phyloP scores from a whole-genome alignment of 2,113 vertebrate genomes.

The Thamnaconus septentrionalis region DNA sequence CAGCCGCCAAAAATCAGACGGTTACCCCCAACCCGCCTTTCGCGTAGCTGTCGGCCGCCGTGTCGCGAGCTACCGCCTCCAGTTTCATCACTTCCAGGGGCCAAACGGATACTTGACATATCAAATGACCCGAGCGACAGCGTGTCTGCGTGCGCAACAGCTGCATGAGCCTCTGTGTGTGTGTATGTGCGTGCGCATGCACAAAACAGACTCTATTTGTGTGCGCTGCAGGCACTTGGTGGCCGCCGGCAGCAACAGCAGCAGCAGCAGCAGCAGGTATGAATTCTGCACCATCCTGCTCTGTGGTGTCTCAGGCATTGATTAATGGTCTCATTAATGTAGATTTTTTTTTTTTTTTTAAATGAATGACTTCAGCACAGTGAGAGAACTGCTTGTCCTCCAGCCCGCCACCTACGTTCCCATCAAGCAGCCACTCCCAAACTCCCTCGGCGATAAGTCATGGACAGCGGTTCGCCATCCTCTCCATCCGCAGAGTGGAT shows the following conservation, averaged over 20 bases:
- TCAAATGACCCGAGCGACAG: conserved; percentile 39
- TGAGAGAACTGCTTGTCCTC: too few relatives aligned
- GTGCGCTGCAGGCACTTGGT: conserved; percentile 18
- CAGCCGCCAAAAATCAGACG: conserved; percentile 7
- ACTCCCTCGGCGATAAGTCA: conserved; percentile 46
- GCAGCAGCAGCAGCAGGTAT: conserved; percentile 27
- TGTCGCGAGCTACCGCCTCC: conserved; percentile 5
- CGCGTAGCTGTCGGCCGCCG: conserved; percentile 31
- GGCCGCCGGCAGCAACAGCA: background rate
- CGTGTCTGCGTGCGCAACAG: conserved; percentile 13
- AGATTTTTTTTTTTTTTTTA: conserved; percentile 58
- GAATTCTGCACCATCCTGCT: conserved; percentile 52
- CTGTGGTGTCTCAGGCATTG: conserved; percentile 56
- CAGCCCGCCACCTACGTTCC: conserved; percentile 38
- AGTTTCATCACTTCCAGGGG: conserved; percentile 14
- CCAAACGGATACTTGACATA: conserved; percentile 48
- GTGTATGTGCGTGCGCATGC: conserved; percentile 7
- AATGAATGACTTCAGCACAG: conserved; percentile 69
- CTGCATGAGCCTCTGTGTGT: conserved; percentile 21
- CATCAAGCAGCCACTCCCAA: background rate
- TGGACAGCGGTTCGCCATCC: conserved; percentile 34
- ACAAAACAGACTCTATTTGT: background rate
- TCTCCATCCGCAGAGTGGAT: conserved; percentile 32
- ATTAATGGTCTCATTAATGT: conserved; percentile 72
- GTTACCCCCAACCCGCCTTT: conserved; percentile 17